Conservation (phyloP, 2,797 vertebrate genomes). For the Antennarius maculatus region DNA sequence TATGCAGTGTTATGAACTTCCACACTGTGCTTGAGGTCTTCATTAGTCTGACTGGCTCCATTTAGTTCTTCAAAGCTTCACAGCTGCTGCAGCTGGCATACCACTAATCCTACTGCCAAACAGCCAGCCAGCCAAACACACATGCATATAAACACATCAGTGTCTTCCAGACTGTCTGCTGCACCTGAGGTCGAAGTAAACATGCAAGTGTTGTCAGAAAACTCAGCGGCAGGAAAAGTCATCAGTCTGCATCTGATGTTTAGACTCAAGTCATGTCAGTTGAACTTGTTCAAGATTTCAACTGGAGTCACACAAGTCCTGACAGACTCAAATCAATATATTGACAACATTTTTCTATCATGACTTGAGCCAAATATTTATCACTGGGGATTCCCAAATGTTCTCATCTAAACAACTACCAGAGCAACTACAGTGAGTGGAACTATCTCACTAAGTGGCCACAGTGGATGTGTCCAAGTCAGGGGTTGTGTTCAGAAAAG, state of each 20-base stretch:
- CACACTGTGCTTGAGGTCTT: slow-evolving; percentile 7
- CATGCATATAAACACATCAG: slow-evolving; percentile 19
- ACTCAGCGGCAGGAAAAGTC: not conserved
- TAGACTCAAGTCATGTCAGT: not conserved
- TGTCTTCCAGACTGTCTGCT: slow-evolving; percentile 11
- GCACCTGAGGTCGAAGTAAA: slow-evolving; percentile 5
- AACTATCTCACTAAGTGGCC: too few relatives aligned
- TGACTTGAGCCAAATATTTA: not conserved
- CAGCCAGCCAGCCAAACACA: slow-evolving; percentile 20
- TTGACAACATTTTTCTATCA: too few relatives aligned
- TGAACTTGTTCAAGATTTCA: not conserved
- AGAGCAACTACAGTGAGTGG: too few relatives aligned
- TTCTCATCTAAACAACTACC: too few relatives aligned
- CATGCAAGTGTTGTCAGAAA: slow-evolving; percentile 10
- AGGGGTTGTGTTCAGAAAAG: too few relatives aligned
- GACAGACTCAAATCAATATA: not conserved
- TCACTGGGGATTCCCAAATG: too few relatives aligned
- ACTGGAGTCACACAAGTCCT: not conserved
- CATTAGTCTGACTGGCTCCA: slow-evolving; percentile 31
- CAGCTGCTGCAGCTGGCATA: slow-evolving; percentile 40
- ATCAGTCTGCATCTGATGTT: not conserved
- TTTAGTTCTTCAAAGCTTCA: slow-evolving; percentile 43
- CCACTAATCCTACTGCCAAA: slow-evolving; percentile 22
- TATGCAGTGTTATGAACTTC: not conserved
- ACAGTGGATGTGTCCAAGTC: too few relatives aligned